Percentiles rank a stretch among this genome's conserved stretches.
phyloP scores from a whole-genome alignment of 2,888 invertebrate genomes.

The Dione vanillae region DNA sequence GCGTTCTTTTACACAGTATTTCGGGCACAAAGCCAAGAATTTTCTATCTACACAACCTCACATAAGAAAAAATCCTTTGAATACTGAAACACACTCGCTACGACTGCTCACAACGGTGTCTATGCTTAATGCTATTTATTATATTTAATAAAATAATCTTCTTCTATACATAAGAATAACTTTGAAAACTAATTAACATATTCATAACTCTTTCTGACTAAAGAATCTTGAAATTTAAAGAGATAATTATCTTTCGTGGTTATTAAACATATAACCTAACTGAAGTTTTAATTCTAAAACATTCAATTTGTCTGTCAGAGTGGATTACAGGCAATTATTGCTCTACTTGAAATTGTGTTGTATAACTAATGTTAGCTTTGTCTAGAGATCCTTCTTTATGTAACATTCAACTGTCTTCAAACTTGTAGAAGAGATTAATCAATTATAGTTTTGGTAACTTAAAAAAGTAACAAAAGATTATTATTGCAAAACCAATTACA shows the following conservation, averaged over 20 bases:
- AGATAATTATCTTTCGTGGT: neutral
- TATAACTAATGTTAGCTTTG: slow-evolving; percentile 12
- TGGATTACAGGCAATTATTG: neutral
- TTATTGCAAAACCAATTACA: neutral
- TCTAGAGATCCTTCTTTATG: slow-evolving; percentile 4
- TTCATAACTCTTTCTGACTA: neutral
- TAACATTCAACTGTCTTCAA: slow-evolving; percentile 6
- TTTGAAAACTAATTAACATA: neutral
- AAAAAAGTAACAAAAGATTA: neutral
- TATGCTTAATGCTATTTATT: no score
- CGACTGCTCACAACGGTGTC: no score
- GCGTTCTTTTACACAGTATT: no score
- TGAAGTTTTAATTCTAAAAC: neutral
- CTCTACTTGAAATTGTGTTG: slow-evolving; percentile 13
- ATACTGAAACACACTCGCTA: no score
- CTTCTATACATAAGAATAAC: no score
- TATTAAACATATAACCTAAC: neutral
- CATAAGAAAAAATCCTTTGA: no score
- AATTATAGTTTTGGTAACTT: slow-evolving; percentile 5
- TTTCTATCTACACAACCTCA: no score
- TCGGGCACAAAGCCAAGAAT: no score
- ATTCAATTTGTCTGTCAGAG: slow-evolving; percentile 7
- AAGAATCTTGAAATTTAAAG: neutral
- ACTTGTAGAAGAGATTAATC: slow-evolving; percentile 8
- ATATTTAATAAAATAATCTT: no score